Conservation (phyloP, 2,888 invertebrate species). For the Dyspetes luteomarginatus region DNA sequence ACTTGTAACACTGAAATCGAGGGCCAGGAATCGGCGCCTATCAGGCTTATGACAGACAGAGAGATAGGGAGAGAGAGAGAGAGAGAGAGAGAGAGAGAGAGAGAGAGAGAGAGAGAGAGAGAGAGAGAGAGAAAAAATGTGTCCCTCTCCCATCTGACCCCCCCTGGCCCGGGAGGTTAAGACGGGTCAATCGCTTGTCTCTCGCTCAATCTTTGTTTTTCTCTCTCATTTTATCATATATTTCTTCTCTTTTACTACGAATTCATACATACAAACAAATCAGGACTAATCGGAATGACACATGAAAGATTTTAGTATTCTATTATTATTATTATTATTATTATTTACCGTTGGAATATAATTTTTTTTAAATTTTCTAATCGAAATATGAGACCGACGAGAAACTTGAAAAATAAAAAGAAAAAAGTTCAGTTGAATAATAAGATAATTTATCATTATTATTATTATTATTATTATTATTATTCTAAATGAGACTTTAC, state of each 20-base stretch:
- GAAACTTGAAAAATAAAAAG: no score
- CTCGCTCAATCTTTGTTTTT: constrained; percentile 29
- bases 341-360: background rate
- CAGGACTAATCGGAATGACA: background rate
- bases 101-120: no score
- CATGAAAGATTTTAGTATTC: background rate
- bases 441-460: no score
- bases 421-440: no score
- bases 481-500: no score
- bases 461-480: no score
- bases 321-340: background rate
- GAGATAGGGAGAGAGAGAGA: no score
- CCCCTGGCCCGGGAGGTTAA: constrained; percentile 39
- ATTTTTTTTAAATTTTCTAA: background rate
- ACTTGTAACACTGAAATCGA: constrained; percentile 48
- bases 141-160: background rate
- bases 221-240: background rate
- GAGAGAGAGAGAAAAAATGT: no score
- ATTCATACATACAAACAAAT: constrained; percentile 32
- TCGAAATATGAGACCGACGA: no score
- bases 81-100: no score
- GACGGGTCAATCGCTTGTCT: constrained; percentile 56
- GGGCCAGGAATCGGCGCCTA: constrained; percentile 56
- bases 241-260: background rate
- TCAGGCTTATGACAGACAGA: background rate